Evolutionary conservation across 2,113 vertebrate species (phyloP), one percentile per base, ranked within the genome.

Genomic region (Cephalopholis sonnerati): DNA sequence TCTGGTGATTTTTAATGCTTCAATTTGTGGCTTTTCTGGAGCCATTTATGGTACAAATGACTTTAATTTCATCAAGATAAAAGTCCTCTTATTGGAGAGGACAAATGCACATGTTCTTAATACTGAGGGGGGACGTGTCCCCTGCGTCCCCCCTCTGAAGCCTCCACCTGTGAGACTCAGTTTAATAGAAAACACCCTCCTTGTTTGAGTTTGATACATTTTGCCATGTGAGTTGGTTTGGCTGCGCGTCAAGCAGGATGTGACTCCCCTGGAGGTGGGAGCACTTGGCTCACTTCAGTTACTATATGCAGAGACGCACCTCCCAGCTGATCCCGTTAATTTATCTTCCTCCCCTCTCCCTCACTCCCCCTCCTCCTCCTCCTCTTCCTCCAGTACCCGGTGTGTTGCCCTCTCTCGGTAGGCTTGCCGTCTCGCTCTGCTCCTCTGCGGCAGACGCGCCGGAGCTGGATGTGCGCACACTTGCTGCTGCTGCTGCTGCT

Each of bases 381-480:
- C 25, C 71, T 41, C 63, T 7, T 25, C 25, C 70, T 29, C 50
- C 77, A 27, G 48, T 36, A 5, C 57, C 74, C 86, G 27, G 59
- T 62, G 59, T 50, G 67, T 77, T 77, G 87, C 81, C 84, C 86
- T 76, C 87, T 89, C 87, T 55, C 81, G 48, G 86, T 53, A 12
- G 66, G 48, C 57, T 18, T 41, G 70, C 75, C 81, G 48, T 12
- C 57, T 15, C 17, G 67, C 75, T 68, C 25, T 20, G 80, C 74
- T 63, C 51, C 76, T 39, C 72, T 51, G 64, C 72, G 71, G 64
- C 72, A 74, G 82, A 83, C 83, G 77, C 71, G 77, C 87, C 12
- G 72, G 73, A 58, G 62, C 73, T 83, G 90, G 80, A 89, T 90
- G 86, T 85, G 25, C 62, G 85, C 79, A 89, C 92, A 88, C 89